A percentile compares a stretch with the other conserved stretches of the same genome.
Conservation (phyloP, 2,797 vertebrate genomes). For the Glyptemys insculpta region DNA sequence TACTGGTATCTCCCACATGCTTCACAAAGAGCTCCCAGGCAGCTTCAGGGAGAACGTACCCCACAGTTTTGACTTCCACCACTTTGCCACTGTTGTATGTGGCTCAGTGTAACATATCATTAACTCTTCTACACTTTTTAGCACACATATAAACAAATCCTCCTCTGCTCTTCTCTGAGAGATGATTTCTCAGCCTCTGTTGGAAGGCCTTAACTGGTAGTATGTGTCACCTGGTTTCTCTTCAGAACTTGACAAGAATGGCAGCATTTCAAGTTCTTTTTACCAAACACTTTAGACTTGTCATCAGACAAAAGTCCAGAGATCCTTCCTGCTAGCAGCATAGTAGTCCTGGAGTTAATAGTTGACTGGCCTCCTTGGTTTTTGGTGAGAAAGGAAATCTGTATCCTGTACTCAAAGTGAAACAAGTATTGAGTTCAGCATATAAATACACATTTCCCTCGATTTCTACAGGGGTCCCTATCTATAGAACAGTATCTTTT, state of each 20-base stretch:
- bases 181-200: neutral
- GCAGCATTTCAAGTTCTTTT: neutral
- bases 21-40: neutral
- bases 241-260: neutral
- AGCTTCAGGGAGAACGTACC: neutral
- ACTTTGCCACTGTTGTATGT: neutral
- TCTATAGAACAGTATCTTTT: neutral
- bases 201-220: neutral
- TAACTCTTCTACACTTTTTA: neutral
- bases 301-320: neutral
- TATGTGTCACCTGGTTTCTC: neutral
- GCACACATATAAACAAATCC: neutral
- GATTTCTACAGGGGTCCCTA: neutral
- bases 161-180: neutral
- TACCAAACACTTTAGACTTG: neutral
- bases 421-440: neutral
- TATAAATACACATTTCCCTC: neutral
- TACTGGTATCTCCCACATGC: neutral
- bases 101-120: neutral
- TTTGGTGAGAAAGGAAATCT: neutral
- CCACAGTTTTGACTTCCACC: neutral
- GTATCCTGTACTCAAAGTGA: no score
- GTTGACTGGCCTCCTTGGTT: neutral
- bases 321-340: neutral
- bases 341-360: neutral